Evolutionary conservation across 1,140 invertebrate species (phyloP).

Genomic region (Amphibalanus amphitrite): DNA sequence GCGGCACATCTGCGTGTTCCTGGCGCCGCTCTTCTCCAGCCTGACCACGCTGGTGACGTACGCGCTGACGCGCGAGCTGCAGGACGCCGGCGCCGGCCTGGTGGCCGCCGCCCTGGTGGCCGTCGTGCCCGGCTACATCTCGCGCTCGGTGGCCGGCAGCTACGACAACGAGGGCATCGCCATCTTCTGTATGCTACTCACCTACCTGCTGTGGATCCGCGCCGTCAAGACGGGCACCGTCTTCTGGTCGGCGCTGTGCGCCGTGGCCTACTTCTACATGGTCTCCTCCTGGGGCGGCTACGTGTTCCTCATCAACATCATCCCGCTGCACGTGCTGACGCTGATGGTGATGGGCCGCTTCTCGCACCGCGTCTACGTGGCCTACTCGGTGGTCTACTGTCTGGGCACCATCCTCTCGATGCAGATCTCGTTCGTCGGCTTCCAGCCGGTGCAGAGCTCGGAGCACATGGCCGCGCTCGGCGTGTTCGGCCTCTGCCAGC

Average conservation of each 20-base stretch:
- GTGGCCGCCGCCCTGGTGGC: constrained; percentile 87
- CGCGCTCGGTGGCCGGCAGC: constrained; percentile 87
- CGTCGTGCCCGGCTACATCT: constrained; percentile 95
- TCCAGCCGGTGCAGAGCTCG: constrained; percentile 92
- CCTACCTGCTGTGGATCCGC: constrained; percentile 96
- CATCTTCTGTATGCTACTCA: constrained; percentile 95
- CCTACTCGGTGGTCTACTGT: constrained; percentile 84
- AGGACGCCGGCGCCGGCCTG: constrained; percentile 80
- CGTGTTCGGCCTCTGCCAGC: constrained; percentile 89
- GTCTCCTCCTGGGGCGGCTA: constrained; percentile 97
- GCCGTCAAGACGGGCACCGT: constrained; percentile 89
- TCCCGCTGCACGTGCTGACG: constrained; percentile 86
- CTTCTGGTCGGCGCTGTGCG: constrained; percentile 73
- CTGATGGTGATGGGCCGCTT: constrained; percentile 86
- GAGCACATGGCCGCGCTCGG: constrained; percentile 96
- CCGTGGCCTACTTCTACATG: constrained; percentile 97
- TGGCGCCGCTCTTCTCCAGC: constrained; percentile 92
- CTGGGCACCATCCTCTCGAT: constrained; percentile 91
- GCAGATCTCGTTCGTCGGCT: constrained; percentile 97
- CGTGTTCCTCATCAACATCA: constrained; percentile 94
- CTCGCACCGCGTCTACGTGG: constrained; percentile 82
- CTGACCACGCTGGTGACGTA: constrained; percentile 92
- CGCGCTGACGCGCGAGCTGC: constrained; percentile 81
- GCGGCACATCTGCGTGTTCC: constrained; percentile 92
- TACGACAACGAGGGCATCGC: constrained; percentile 99